Conservation (phyloP, 2,113 vertebrate genomes). For the Cichladusa arquata region DNA sequence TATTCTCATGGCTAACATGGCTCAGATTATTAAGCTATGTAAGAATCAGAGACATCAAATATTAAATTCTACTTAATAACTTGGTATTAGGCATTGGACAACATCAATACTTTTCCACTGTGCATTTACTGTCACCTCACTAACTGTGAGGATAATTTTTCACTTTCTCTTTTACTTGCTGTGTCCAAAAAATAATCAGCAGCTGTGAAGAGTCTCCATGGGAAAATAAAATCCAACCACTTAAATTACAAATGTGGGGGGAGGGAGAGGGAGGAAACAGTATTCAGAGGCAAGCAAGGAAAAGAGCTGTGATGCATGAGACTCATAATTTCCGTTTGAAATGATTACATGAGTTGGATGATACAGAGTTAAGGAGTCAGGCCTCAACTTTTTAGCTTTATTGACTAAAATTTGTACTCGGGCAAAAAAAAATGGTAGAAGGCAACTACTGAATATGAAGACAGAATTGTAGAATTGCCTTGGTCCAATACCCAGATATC, state of each 20-base stretch:
- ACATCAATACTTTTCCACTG: neutral
- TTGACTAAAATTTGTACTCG: neutral
- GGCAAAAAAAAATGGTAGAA: neutral
- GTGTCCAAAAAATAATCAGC: neutral
- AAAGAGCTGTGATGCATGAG: neutral
- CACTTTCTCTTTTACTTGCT: neutral
- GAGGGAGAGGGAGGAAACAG: neutral
- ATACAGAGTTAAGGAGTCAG: neutral
- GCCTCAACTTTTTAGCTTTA: neutral
- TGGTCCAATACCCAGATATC: neutral
- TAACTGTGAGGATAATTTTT: neutral
- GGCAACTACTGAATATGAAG: neutral
- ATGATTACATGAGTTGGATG: neutral
- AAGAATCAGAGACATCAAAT: neutral
- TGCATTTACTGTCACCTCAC: neutral
- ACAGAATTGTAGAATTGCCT: neutral
- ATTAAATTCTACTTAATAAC: neutral
- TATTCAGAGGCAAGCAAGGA: neutral
- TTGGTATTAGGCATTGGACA: neutral
- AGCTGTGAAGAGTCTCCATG: conserved; percentile 25
- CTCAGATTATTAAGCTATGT: neutral
- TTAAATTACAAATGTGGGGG: neutral
- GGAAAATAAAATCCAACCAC: neutral
- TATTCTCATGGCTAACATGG: neutral
- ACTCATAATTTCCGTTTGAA: conserved; percentile 5